These are phyloP conservation scores for Pollenia angustigena DNA, from an alignment of 2,888 invertebrate species.

Conservation along the genomic window DNA sequence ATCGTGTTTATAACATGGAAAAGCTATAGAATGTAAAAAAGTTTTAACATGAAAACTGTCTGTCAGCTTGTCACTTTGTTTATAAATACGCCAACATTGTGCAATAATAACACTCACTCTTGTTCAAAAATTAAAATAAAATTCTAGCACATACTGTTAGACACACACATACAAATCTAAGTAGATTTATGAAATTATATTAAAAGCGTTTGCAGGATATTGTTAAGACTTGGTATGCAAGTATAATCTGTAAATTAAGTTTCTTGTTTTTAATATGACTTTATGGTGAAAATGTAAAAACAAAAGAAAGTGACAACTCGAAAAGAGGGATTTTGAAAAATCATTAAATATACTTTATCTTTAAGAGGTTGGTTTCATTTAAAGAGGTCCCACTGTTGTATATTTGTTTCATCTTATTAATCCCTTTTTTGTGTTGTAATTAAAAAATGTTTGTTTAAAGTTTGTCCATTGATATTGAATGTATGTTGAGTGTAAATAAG, in stretches of 20 bases:
- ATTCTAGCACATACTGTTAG: background rate
- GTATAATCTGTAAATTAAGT: conserved; percentile 6
- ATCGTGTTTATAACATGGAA: background rate
- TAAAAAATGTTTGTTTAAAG: conserved; percentile 22
- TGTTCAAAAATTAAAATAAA: background rate
- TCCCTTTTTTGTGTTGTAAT: conserved; percentile 6
- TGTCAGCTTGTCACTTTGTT: conserved; percentile 2
- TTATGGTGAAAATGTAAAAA: conserved; percentile 15
- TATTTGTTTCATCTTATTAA: background rate
- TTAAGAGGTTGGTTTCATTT: background rate
- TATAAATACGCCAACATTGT: background rate
- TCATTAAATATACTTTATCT: too few relatives aligned
- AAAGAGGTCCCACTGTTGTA: background rate
- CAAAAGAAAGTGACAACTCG: background rate
- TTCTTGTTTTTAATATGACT: background rate
- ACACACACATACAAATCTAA: background rate
- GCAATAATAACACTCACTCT: background rate
- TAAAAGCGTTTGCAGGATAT: conserved; percentile 4
- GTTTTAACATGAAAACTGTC: background rate
- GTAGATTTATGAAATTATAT: background rate
- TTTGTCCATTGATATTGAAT: background rate
- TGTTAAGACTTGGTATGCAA: background rate
- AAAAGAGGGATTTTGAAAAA: background rate
- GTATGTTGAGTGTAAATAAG: background rate
- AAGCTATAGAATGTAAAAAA: background rate